Evolutionary conservation across 2,888 invertebrate species (phyloP).

Genomic region (Caenorhabditis angaria): DNA sequence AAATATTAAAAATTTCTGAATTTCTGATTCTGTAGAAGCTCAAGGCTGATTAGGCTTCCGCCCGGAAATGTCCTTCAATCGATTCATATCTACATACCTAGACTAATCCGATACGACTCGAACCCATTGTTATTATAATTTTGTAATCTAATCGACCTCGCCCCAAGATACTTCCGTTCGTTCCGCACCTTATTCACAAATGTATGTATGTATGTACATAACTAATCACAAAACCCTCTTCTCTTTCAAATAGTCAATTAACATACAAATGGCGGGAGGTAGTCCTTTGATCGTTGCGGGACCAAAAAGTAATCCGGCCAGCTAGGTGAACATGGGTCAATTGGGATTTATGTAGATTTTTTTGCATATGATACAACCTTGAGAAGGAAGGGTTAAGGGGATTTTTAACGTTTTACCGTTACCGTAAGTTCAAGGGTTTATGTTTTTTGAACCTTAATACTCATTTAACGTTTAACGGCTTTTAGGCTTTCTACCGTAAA

Average conservation of each 20-base stretch:
- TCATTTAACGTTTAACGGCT: too few species aligned
- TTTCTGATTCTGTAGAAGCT: too few species aligned
- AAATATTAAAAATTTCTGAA: too few species aligned
- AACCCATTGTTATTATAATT: not conserved
- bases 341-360: not conserved
- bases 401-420: too few species aligned
- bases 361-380: too few species aligned
- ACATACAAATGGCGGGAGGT: not conserved
- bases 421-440: too few species aligned
- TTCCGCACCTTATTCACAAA: not conserved
- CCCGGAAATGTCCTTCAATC: too few species aligned
- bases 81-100: too few species aligned
- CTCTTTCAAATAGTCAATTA: not conserved
- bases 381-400: too few species aligned
- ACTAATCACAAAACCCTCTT: not conserved
- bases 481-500: too few species aligned
- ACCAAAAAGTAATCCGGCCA: not conserved
- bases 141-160: not conserved
- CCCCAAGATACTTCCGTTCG: constrained; percentile 3
- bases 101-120: not conserved
- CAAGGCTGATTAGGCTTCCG: too few species aligned
- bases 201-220: constrained; percentile 1
- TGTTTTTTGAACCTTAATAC: too few species aligned
- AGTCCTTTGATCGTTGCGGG: not conserved
- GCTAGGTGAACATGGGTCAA: not conserved